These are phyloP conservation scores for Troglohyphantes excavatus DNA, from an alignment of 2,888 invertebrate species.

Conservation along the genomic window DNA sequence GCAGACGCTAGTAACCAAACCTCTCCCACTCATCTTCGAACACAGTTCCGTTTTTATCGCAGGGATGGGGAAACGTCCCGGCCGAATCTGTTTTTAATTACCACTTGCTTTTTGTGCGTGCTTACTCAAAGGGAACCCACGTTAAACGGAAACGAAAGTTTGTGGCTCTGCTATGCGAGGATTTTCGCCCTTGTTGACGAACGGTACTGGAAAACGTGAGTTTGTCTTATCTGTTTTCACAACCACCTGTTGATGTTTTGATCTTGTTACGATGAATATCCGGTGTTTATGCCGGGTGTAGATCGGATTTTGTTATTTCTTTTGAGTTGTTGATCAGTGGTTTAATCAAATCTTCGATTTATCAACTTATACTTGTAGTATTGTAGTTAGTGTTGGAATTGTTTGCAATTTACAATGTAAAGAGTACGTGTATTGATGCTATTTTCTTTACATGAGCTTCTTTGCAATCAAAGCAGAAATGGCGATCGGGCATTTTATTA, in stretches of 20 bases:
- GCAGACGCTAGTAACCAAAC: no score
- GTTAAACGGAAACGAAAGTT: background rate
- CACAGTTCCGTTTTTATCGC: background rate
- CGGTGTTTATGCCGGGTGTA: no score
- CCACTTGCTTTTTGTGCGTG: background rate
- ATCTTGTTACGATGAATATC: background rate
- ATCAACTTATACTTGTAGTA: no score
- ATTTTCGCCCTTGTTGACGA: slow-evolving; percentile 42
- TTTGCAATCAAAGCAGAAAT: no score
- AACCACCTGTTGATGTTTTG: background rate
- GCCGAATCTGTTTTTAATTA: background rate
- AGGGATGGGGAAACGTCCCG: background rate
- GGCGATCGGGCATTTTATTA: no score
- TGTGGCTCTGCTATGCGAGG: slow-evolving; percentile 49
- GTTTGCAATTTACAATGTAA: no score
- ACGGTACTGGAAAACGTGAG: slow-evolving; percentile 46
- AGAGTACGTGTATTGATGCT: no score
- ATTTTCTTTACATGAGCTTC: no score
- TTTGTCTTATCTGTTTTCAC: background rate
- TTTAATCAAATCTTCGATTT: background rate
- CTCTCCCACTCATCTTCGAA: background rate
- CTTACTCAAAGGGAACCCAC: background rate
- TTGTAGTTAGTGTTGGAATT: no score
- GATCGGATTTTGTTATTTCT: no score
- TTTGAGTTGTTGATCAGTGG: background rate